Conservation (phyloP, 2,113 vertebrate genomes). For the Erythrocebus patas region DNA sequence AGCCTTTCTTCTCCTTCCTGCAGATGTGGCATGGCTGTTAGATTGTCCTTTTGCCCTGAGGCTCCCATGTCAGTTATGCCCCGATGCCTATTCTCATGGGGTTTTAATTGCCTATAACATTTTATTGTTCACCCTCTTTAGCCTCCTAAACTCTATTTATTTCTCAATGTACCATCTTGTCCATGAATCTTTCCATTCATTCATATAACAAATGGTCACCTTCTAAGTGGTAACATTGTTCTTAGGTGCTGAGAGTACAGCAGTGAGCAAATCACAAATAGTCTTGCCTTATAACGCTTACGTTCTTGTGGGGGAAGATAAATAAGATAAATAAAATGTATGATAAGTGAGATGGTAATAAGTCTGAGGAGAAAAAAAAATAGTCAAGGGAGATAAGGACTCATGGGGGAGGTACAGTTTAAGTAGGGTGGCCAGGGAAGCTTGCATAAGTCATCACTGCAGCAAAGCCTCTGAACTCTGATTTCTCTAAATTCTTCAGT, state of each 20-base stretch:
- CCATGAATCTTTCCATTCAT: background rate
- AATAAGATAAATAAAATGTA: background rate
- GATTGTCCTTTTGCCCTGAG: background rate
- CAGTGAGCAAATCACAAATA: background rate
- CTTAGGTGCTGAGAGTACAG: background rate
- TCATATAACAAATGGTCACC: background rate
- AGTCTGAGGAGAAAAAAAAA: background rate
- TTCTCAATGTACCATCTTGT: background rate
- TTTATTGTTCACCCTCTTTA: background rate
- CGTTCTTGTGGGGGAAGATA: background rate
- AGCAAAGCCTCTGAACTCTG: background rate
- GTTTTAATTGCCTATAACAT: background rate
- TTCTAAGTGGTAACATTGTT: background rate
- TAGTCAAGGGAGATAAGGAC: background rate
- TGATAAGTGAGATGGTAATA: background rate
- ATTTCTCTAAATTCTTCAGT: background rate
- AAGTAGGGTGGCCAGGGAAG: background rate
- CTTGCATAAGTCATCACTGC: background rate
- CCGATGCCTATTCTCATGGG: background rate
- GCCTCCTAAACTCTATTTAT: background rate
- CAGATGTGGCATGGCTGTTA: too few relatives aligned
- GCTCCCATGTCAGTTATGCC: background rate
- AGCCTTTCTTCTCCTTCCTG: background rate
- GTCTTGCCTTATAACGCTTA: background rate
- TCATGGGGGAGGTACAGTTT: background rate